These are phyloP conservation scores for Apoda limacodes DNA, from an alignment of 2,888 invertebrate genomes.

Conservation along the genomic window DNA sequence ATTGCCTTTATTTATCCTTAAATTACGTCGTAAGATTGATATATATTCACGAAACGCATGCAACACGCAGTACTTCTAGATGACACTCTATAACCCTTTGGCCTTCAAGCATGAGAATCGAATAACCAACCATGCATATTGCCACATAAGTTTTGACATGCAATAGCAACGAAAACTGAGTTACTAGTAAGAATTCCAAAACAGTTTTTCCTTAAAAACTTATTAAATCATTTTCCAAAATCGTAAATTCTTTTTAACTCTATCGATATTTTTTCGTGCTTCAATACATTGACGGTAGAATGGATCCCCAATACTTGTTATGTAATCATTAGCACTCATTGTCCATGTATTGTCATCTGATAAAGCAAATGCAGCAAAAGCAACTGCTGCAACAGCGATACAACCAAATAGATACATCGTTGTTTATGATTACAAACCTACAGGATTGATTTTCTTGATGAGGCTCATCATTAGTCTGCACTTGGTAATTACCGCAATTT, in stretches of 20 bases:
- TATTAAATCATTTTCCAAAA: constrained; percentile 11
- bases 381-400: constrained; percentile 16
- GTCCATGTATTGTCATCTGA: constrained; percentile 8
- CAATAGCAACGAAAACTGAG: constrained; percentile 5
- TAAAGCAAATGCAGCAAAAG: constrained; percentile 13
- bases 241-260: constrained; percentile 10
- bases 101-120: constrained; percentile 14
- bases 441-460: not conserved
- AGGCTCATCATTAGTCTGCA: not conserved
- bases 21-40: constrained; percentile 9
- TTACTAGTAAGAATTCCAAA: constrained; percentile 11
- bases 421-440: constrained; percentile 7
- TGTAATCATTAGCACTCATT: constrained; percentile 9
- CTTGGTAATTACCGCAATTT: constrained; percentile 1
- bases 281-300: constrained; percentile 9
- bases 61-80: constrained; percentile 12
- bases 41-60: constrained; percentile 11
- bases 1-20: not conserved
- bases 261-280: constrained; percentile 5
- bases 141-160: constrained; percentile 6
- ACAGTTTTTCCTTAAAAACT: constrained; percentile 10
- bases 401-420: constrained; percentile 15
- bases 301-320: constrained; percentile 11
- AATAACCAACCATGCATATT: constrained; percentile 4
- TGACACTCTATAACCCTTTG: constrained; percentile 13